phyloP scores from a whole-genome alignment of 2,888 invertebrate species.

The Eutolmus rufibarbis region DNA sequence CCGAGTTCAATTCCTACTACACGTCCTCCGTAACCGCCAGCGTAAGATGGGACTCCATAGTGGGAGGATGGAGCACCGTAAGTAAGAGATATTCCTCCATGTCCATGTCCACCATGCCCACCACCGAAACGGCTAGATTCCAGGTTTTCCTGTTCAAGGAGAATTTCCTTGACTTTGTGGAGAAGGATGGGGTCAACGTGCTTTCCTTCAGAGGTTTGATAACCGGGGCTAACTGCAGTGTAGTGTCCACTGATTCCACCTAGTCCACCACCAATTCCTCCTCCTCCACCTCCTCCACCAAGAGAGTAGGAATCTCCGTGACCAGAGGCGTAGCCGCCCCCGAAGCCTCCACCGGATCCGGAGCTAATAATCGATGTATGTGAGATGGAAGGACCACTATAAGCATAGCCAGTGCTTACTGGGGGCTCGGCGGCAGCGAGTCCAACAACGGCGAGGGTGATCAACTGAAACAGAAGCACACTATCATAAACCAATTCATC shows the following conservation, averaged over 20 bases:
- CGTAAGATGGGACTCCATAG: constrained; percentile 67
- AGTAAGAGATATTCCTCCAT: constrained; percentile 45
- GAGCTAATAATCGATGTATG: constrained; percentile 33
- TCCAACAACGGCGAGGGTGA: constrained; percentile 75
- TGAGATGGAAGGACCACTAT: constrained; percentile 65
- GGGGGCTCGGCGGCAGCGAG: constrained; percentile 73
- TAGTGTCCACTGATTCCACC: constrained; percentile 66
- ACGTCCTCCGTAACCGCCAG: constrained; percentile 62
- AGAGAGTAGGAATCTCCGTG: constrained; percentile 32
- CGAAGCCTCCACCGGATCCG: constrained; percentile 38
- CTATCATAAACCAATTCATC: neutral
- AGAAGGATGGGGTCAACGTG: constrained; percentile 76
- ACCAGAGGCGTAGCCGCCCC: constrained; percentile 43
- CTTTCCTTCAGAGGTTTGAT: constrained; percentile 78
- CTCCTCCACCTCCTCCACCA: constrained; percentile 25
- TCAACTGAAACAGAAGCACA: constrained; percentile 67
- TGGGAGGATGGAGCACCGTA: constrained; percentile 71
- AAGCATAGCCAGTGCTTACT: constrained; percentile 66
- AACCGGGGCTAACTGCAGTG: constrained; percentile 74
- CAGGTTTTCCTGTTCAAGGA: constrained; percentile 75
- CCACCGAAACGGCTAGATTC: constrained; percentile 63
- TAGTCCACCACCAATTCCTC: constrained; percentile 15
- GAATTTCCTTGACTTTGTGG: constrained; percentile 79
- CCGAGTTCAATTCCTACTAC: constrained; percentile 81
- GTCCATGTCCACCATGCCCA: constrained; percentile 57